Evolutionary conservation across 2,888 invertebrate species (phyloP).

Genomic region (Ferdinandea cuprea): DNA sequence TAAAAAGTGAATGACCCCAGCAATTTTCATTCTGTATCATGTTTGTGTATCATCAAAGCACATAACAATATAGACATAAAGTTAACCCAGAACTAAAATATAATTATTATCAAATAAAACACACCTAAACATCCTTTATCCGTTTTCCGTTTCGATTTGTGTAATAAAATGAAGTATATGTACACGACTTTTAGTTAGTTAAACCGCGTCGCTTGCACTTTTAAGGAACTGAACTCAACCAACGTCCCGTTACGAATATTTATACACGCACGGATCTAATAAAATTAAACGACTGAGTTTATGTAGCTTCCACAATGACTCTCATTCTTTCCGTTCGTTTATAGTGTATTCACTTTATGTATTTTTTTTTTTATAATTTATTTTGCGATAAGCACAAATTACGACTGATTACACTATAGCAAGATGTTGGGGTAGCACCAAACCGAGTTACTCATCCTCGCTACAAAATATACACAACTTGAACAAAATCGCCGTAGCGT

Average conservation of each 20-base stretch:
- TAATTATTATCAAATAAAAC: neutral
- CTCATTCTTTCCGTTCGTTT: slow-evolving; percentile 24
- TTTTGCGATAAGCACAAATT: slow-evolving; percentile 44
- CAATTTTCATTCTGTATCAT: neutral
- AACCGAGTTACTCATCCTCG: slow-evolving; percentile 47
- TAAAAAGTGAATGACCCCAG: neutral
- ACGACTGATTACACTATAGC: slow-evolving; percentile 47
- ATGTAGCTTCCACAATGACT: slow-evolving; percentile 27
- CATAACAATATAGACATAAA: neutral
- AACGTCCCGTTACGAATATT: slow-evolving; percentile 14
- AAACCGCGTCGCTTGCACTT: neutral
- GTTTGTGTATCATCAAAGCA: neutral
- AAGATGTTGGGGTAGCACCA: slow-evolving; percentile 45
- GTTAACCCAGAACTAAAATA: no score
- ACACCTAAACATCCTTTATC: slow-evolving; percentile 2
- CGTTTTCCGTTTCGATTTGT: neutral
- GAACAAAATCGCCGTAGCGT: no score
- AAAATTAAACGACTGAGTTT: slow-evolving; percentile 36
- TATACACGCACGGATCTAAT: slow-evolving; percentile 42
- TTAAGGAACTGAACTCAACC: slow-evolving; percentile 12
- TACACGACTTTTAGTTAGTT: neutral
- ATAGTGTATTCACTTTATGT: neutral
- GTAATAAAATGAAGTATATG: neutral
- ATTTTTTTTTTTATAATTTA: slow-evolving; percentile 6
- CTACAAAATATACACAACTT: neutral